Conservation (phyloP, 2,113 vertebrate species). For the Lagopus muta region DNA sequence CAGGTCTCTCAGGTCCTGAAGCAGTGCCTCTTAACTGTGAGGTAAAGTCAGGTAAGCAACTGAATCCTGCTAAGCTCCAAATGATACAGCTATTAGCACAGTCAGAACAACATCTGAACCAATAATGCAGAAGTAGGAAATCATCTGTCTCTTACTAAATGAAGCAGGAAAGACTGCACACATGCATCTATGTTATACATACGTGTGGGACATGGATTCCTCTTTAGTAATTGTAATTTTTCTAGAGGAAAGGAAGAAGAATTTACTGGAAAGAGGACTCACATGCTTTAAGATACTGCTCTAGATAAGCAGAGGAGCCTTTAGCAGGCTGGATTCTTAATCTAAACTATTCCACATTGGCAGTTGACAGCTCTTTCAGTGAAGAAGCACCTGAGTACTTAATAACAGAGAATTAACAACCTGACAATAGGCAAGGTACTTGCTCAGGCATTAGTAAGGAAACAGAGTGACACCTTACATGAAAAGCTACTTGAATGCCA, state of each 20-base stretch:
- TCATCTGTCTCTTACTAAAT: background rate
- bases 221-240: background rate
- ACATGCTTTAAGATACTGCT: background rate
- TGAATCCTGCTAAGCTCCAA: background rate
- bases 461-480: slow-evolving; percentile 74
- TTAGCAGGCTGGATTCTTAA: slow-evolving; percentile 38
- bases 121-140: background rate
- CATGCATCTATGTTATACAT: background rate
- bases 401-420: slow-evolving; percentile 72
- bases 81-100: background rate
- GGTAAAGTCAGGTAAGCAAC: background rate
- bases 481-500: slow-evolving; percentile 68
- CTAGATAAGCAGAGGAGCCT: slow-evolving; percentile 1
- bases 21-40: background rate
- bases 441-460: slow-evolving; percentile 75
- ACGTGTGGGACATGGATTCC: background rate
- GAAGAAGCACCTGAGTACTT: slow-evolving; percentile 63
- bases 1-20: background rate
- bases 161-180: background rate
- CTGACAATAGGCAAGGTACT: slow-evolving; percentile 70
- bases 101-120: background rate
- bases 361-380: slow-evolving; percentile 66
- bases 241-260: background rate
- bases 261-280: background rate
- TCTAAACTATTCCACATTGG: slow-evolving; percentile 22